Base-by-base conservation (phyloP, 1,140 invertebrate species). In the Centruroides vittatus region DNA sequence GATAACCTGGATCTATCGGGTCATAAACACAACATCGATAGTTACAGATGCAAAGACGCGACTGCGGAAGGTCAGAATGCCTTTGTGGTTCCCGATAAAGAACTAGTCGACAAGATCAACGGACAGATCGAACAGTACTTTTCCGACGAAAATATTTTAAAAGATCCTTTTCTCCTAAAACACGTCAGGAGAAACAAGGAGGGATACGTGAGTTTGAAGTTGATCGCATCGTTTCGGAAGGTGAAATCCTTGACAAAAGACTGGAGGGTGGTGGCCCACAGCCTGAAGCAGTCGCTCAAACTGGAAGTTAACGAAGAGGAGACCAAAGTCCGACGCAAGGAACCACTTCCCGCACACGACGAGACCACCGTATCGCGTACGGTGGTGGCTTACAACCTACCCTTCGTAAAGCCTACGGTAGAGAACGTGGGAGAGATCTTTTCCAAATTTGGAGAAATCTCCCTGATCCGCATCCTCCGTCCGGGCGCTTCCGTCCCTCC, bases 131-230 rank as follows among this genome's bases (percentile, higher is more conserved):
- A 93, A 75, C 93, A 88, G 72, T 94, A 95, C 73, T 95, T 97
- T 73, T 93, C 89, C 58, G 90, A 96, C 72, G 88, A 85, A 34
- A 93, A 93, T 71, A 90, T 97, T 61, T 82, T 89, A 3, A 95
- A 94, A 73, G 92, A 97, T 72, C 90, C 90, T 3, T 96, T 96
- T 73, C 76, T 97, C 5, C 73, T 96, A 36, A 96, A 96, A 73
- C 92, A 96, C 73, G 90, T 96, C 5, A 82, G 88, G 46, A 79
- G 92, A 35, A 93, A 94, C 72, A 94, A 93, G 72, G 89, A 93
- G 73, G 93, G 93, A 8, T 96, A 87, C 74, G 91, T 97, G 1
- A 93, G 88, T 47, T 76, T 96, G 5, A 96, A 96, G 74, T 76
- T 96, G 10, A 55, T 66, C 49, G 54, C 65, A 3, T 65, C 63